phyloP scores from a whole-genome alignment of 2,888 invertebrate genomes.

The Miltochrista miniata region DNA sequence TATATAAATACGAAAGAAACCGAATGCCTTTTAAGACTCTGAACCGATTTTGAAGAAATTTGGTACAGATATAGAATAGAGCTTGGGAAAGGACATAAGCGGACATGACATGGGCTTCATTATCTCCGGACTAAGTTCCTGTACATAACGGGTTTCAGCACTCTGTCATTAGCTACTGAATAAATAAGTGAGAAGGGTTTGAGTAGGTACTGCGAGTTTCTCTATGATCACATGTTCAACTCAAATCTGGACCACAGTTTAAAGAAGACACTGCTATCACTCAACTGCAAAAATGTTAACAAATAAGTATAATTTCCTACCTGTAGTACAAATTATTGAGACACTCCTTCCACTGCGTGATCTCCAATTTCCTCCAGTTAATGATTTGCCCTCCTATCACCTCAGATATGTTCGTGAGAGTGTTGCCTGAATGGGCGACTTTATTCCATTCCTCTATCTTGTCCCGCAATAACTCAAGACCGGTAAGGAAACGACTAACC shows the following conservation, averaged over 20 bases:
- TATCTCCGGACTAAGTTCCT: no score
- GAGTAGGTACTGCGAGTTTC: no score
- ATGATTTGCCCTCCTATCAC: slow-evolving; percentile 92
- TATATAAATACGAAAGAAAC: no score
- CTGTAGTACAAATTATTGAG: slow-evolving; percentile 87
- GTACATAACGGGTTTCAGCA: no score
- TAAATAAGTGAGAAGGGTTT: no score
- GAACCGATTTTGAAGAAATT: no score
- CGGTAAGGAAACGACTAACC: slow-evolving; percentile 93
- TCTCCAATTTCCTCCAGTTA: slow-evolving; percentile 95
- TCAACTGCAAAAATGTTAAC: neutral
- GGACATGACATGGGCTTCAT: no score
- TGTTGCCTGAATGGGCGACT: slow-evolving; percentile 94
- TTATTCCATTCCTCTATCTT: slow-evolving; percentile 96
- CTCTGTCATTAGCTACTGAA: no score
- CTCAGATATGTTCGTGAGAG: slow-evolving; percentile 88
- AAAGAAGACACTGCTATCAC: neutral
- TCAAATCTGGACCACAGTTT: neutral
- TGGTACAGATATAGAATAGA: no score
- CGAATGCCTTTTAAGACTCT: no score
- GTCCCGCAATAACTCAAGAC: slow-evolving; percentile 93
- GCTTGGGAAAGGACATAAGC: no score
- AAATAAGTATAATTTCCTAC: slow-evolving; percentile 47
- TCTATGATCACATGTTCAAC: no score
- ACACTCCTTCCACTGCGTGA: slow-evolving; percentile 94